Percentiles rank a stretch among this genome's conserved stretches.
These are phyloP conservation scores for Acipenser ruthenus DNA, from an alignment of 2,797 vertebrate genomes.

Conservation along the genomic window DNA sequence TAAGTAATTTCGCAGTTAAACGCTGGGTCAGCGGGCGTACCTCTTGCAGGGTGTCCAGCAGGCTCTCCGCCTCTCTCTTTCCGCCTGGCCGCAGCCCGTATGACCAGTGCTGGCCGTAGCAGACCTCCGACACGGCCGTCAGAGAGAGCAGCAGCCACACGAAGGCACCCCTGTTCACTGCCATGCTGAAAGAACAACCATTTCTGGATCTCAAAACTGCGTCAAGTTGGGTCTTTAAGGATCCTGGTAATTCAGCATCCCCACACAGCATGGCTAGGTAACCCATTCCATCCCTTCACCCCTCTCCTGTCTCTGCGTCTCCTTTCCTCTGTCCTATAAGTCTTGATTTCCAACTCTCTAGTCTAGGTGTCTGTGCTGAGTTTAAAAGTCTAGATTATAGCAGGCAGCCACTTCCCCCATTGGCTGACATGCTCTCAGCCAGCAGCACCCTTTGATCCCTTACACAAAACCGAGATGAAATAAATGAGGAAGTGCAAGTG, in stretches of 20 bases:
- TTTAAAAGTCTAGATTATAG: no score
- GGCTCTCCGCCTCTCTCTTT: slow-evolving; percentile 54
- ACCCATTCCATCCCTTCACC: not conserved
- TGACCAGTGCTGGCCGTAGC: slow-evolving; percentile 75
- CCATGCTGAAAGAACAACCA: slow-evolving; percentile 34
- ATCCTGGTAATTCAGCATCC: not conserved
- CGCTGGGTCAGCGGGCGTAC: slow-evolving; percentile 34
- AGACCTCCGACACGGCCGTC: slow-evolving; percentile 24
- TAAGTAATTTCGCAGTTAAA: not conserved
- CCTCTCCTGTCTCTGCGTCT: slow-evolving; percentile 26
- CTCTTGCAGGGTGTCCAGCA: slow-evolving; percentile 47
- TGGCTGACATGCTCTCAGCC: no score
- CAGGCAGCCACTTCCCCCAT: no score
- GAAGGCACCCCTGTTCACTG: slow-evolving; percentile 20
- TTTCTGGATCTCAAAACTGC: not conserved
- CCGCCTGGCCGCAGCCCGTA: slow-evolving; percentile 77
- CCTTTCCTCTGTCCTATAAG: no score
- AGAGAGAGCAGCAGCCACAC: slow-evolving; percentile 44
- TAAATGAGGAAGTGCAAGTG: no score
- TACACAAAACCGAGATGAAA: no score
- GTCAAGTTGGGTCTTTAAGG: not conserved
- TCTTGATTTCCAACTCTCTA: no score
- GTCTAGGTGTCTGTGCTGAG: no score
- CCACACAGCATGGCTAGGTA: not conserved
- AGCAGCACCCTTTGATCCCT: no score